Evolutionary conservation across 2,797 vertebrate genomes (phyloP), one percentile per base, ranked within the genome.

Genomic region (Thalassophryne amazonica): DNA sequence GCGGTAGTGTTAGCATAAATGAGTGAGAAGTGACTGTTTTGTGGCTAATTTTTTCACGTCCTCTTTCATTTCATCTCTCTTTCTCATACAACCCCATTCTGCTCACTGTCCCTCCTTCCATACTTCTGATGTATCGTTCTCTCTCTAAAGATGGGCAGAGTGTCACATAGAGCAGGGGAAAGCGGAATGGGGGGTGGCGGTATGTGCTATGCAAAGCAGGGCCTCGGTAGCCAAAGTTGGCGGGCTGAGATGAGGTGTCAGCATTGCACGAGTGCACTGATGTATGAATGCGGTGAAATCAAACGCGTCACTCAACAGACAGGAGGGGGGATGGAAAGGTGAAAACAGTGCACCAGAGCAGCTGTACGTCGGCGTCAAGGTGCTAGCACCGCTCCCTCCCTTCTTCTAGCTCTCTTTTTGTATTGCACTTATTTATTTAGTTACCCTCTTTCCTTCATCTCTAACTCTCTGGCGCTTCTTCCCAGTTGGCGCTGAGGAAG

Each of bases 231-330:
- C 93, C 93, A 94, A 94, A 96, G 94, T 93, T 94, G 93, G 92
- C 92, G 90, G 94, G 63, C 79, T 93, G 94, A 95, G 96, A 96
- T 96, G 96, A 98, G 95, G 94, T 99, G 95, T 98, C 95, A 96
- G 93, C 94, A 93, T 91, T 73, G 94, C 81, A 79, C 92, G 92
- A 93, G 94, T 92, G 93, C 94, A 94, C 95, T 97, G 96, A 98
- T 97, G 95, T 98, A 96, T 95, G 95, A 97, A 97, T 95, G 94
- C 92, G 82, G 93, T 92, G 94, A 69, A 98, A 98, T 97, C 93
- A 98, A 97, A 97, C 94, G 92, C 92, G 91, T 95, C 95, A 93
- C 93, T 92, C 94, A 93, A 96, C 94, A 95, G 96, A 93, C 91
- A 73, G 92, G 76, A 69, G 73, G 67, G 75, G n/a, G 67, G 78